phyloP scores from a whole-genome alignment of 2,888 invertebrate genomes.

The Sminthurides aquaticus region DNA sequence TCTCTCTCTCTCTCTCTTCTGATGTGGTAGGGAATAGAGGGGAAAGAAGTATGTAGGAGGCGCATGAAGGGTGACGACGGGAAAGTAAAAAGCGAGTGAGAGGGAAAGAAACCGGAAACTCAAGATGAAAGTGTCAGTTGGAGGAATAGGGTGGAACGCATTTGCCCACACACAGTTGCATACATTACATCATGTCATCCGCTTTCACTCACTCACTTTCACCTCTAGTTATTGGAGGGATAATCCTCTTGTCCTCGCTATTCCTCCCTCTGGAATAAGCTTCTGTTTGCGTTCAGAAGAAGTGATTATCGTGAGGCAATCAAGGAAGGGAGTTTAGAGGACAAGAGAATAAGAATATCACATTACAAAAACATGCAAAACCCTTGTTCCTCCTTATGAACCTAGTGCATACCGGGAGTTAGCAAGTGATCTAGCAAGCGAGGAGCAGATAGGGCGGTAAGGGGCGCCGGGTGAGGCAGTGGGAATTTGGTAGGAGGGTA shows the following conservation, averaged over 20 bases:
- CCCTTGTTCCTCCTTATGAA: too few species aligned
- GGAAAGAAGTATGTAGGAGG: neutral
- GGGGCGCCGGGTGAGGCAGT: too few species aligned
- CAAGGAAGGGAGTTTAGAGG: neutral
- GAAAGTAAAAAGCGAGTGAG: neutral
- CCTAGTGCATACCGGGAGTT: too few species aligned
- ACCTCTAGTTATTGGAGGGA: too few species aligned
- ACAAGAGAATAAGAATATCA: neutral
- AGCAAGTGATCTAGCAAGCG: too few species aligned
- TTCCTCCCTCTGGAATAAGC: too few species aligned
- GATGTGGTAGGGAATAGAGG: neutral
- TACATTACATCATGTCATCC: neutral
- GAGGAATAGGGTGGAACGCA: neutral
- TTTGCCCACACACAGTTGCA: neutral
- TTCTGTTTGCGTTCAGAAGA: too few species aligned
- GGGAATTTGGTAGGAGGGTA: too few species aligned
- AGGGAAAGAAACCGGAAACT: neutral
- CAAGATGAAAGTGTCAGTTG: slow-evolving; percentile 3
- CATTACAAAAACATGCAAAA: too few species aligned
- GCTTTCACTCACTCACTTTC: neutral
- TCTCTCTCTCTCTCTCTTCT: too few species aligned
- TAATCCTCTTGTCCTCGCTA: too few species aligned
- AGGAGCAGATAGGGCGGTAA: too few species aligned
- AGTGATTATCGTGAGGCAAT: neutral
- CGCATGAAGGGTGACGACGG: neutral